phyloP scores from a whole-genome alignment of 2,888 invertebrate genomes.

The Rhamphomyia laevipes region DNA sequence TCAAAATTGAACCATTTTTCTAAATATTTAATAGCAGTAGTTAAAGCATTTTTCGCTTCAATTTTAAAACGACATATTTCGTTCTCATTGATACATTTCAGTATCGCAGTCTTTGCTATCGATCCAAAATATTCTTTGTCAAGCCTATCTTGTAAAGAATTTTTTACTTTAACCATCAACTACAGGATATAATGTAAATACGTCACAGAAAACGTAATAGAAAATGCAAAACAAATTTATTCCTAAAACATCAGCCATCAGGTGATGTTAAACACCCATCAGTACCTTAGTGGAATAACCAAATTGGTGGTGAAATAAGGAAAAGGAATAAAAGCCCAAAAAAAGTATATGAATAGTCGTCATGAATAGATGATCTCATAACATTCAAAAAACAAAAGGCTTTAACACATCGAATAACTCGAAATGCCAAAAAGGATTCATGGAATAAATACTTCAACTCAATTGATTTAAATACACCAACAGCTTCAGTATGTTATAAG shows the following conservation, averaged over 20 bases:
- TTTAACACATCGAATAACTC: conserved; percentile 1
- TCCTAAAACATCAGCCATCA: neutral
- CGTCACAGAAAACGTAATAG: no score
- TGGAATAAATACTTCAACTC: neutral
- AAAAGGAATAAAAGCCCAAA: neutral
- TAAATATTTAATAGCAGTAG: neutral
- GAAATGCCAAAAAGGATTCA: neutral
- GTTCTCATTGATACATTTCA: no score
- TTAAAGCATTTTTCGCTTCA: neutral
- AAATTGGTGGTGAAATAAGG: neutral
- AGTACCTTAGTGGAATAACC: neutral
- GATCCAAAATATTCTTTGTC: no score
- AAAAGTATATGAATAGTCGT: conserved; percentile 1
- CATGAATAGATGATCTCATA: neutral
- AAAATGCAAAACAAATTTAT: no score
- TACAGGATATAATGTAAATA: no score
- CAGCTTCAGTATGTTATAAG: neutral
- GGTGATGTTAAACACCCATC: neutral
- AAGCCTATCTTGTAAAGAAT: no score
- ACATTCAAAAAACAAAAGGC: neutral
- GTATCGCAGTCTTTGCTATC: no score
- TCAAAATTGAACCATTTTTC: neutral
- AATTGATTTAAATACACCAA: neutral
- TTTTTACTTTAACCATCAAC: no score
- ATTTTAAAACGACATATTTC: no score